Conservation (phyloP, 2,113 vertebrate species). For the Sorex araneus region DNA sequence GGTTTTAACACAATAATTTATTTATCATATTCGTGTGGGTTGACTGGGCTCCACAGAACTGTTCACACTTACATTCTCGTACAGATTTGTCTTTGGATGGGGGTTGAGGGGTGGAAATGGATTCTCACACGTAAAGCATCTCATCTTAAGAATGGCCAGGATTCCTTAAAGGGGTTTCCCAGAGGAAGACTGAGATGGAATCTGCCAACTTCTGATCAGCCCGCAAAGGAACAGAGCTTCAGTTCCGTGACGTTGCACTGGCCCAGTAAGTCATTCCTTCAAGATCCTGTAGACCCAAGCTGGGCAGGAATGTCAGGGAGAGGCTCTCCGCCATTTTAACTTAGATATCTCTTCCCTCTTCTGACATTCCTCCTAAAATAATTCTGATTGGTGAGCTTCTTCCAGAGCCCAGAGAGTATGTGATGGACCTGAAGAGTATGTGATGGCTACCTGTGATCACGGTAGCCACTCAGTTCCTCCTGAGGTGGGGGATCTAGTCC, state of each 20-base stretch:
- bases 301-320: not conserved
- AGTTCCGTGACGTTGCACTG: not conserved
- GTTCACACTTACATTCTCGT: not conserved
- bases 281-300: not conserved
- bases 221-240: not conserved
- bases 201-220: not conserved
- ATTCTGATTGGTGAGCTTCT: not conserved
- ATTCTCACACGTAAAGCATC: not conserved
- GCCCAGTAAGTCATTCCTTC: not conserved
- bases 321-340: not conserved
- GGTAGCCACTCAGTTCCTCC: not conserved
- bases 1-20: not conserved
- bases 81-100: not conserved
- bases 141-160: not conserved
- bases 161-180: not conserved
- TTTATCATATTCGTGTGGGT: not conserved
- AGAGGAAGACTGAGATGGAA: not conserved
- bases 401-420: accelerated
- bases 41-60: not conserved
- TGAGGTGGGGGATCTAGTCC: not conserved
- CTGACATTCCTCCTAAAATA: not conserved
- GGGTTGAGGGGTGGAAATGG: not conserved
- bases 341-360: not conserved
- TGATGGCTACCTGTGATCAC: not conserved
- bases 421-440: not conserved